Evolutionary conservation across 1,140 invertebrate genomes (phyloP), one percentile per base, ranked within the genome.

Genomic region (Ceratitis capitata): DNA sequence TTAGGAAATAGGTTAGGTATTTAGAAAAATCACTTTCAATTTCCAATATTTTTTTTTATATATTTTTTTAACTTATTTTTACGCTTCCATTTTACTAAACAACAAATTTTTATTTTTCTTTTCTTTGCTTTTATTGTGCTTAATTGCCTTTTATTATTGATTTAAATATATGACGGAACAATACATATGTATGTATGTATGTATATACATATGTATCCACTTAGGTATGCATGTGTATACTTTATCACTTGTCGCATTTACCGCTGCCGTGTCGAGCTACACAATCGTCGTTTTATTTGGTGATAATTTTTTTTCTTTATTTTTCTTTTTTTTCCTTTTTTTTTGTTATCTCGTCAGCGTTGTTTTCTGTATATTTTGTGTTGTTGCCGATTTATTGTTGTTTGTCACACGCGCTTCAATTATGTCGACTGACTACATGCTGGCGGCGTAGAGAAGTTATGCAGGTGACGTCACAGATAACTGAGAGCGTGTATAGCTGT

Each of bases 391-490:
- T 29, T 69, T 69, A 56, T 56, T 69, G 29, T 69, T 69, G 61
- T 69, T 35, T 69, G 61, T 39, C 61, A 69, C 61, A 69, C 61
- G 32, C 61, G 61, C 61, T 69, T 69, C 61, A 69, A 39, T 69
- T 69, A 39, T 69, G 32, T 69, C 29, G 61, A 64, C 61, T 2
- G 32, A 64, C 61, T 2, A 16, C 32, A 6, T 35, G 32, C 61
- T 19, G 32, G 32, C 14, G 51, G 51, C n/a, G 35, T 1, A 39
- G 16, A 64, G 6, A 64, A 35, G 23, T 26, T 69, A 35, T 16
- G n/a, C 61, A 69, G 9, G 61, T 69, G 61, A 69, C 32, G 61
- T 69, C 61, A 69, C 61, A 29, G 12, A 14, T 5, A 16, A 19
- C n/a, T 16, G 32, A 69, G 39, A 19, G 14, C 12, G 39, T 16